Evolutionary conservation across 2,797 vertebrate genomes (phyloP), one percentile per base, ranked within the genome.

Genomic region (Gallinago solitaria): DNA sequence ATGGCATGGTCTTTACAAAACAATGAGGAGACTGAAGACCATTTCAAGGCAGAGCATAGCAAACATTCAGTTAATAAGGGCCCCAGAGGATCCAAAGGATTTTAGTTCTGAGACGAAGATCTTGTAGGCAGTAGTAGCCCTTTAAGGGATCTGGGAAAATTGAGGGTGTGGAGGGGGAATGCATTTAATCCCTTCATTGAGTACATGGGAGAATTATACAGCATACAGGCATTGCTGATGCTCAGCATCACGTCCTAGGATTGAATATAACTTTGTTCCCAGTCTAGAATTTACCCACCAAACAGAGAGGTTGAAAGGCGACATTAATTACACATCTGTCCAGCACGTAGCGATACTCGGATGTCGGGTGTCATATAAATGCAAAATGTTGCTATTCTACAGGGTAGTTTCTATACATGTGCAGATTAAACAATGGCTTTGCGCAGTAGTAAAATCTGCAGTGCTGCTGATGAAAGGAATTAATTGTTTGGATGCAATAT

Each of bases 301-400:
- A 95, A 92, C 64, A 93, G 84, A 95, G 67, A 87, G 50, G 78
- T 71, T 86, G 93, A 96, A 90, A 93, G 90, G 51, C 74, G 91
- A 77, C 61, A 48, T 93, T 97, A 96, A 97, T 96, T 96, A 95
- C 89, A 95, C 89, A 81, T 91, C 85, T 89, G 70, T 89, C 92
- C 85, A 87, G 74, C 88, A 96, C 53, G 18, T 89, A 95, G 78
- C 0, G 2, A 79, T 92, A 74, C 68, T 95, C 64, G 71, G 90
- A 92, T 87, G 84, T 65, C 3, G n/a, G n/a, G 47, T 95, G 94
- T 89, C 91, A 95, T 89, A 89, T 78, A 96, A 93, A 95, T 96
- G 92, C 88, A 96, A 96, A 96, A 92, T 85, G 64, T 89, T 95
- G 43, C 54, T 95, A 27, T 91, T 91, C 92, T 92, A 83, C 87